Evolutionary conservation across 1,140 invertebrate genomes (phyloP), one percentile per base, ranked within the genome.

Genomic region (Platyscapa corneri): DNA sequence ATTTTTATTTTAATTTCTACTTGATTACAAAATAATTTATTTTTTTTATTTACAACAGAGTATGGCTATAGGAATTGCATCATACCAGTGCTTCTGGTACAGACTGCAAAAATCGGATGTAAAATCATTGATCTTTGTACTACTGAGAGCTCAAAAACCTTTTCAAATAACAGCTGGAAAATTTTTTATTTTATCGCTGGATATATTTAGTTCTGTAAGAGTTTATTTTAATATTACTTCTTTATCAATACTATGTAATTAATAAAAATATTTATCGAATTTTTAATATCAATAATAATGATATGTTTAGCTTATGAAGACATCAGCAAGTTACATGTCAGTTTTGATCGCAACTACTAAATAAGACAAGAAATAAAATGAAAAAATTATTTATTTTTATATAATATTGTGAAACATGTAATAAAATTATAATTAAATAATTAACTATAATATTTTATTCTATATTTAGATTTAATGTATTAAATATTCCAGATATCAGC

Each of bases 321-420:
- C 79, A 49, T 90, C 90, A 2, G 32, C 87, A 27, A 82, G 86
- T 23, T 91, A 91, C 46, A 80, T 90, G 67, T 90, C 70, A 60
- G 34, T 82, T 32, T 10, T 82, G 20, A 14, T 82, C 39, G 81
- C 81, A 34, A 18, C 75, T 46, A 53, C n/a, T n/a, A n/a, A n/a
- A n/a, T n/a, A 23, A 75, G 81, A 82, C 3, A 64, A 37, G 67
- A 46, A 23, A n/a, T n/a, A n/a, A n/a, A n/a, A n/a, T n/a, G n/a
- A n/a, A n/a, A n/a, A n/a, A n/a, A n/a, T 53, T 23, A 60, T 18
- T 10, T 27, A 14, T 39, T 10, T 39, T 20, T 60, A 60, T 5
- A 27, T 53, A n/a, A 53, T 53, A 46, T 46, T 46, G 42, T 46
- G 42, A 46, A 7, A 46, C 42, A 46, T 46, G 5, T 12, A 46